Conservation (phyloP, 1,140 invertebrate genomes). For the Trachymyrmex cornetzi region DNA sequence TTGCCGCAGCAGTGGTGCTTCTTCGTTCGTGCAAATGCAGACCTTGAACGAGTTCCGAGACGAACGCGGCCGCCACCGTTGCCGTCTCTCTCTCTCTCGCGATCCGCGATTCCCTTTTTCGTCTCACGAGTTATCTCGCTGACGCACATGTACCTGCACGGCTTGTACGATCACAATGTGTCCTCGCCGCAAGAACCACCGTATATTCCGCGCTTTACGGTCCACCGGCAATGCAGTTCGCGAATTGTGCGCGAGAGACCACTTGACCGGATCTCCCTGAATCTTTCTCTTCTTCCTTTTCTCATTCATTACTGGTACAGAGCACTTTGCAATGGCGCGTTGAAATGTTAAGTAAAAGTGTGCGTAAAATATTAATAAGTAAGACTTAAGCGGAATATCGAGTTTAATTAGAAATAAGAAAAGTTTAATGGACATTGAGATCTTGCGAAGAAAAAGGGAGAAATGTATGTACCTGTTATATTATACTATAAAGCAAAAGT, state of each 20-base stretch:
- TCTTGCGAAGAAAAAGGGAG: neutral
- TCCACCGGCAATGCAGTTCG: constrained; percentile 39
- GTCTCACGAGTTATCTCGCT: constrained; percentile 61
- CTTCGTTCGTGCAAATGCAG: constrained; percentile 11
- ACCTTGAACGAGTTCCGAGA: constrained; percentile 50
- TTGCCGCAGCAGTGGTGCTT: constrained; percentile 71
- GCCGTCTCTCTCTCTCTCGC: constrained; percentile 64
- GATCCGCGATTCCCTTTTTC: constrained; percentile 54
- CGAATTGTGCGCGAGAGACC: constrained; percentile 47
- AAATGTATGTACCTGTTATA: neutral
- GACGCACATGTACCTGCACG: constrained; percentile 52
- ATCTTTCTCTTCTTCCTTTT: constrained; percentile 38
- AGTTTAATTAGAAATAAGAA: constrained; percentile 48
- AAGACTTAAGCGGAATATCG: neutral
- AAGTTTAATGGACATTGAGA: neutral
- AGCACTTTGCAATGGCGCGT: constrained; percentile 30
- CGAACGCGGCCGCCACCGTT: constrained; percentile 22
- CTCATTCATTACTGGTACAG: constrained; percentile 24
- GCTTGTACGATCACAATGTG: constrained; percentile 53
- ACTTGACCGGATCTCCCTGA: constrained; percentile 61
- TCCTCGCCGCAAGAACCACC: constrained; percentile 64
- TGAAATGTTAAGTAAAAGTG: constrained; percentile 31
- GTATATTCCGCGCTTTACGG: constrained; percentile 66
- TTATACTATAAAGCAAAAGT: neutral
- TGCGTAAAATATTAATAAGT: constrained; percentile 28